phyloP scores from a whole-genome alignment of 2,888 invertebrate species.

The Sabatieria punctata region DNA sequence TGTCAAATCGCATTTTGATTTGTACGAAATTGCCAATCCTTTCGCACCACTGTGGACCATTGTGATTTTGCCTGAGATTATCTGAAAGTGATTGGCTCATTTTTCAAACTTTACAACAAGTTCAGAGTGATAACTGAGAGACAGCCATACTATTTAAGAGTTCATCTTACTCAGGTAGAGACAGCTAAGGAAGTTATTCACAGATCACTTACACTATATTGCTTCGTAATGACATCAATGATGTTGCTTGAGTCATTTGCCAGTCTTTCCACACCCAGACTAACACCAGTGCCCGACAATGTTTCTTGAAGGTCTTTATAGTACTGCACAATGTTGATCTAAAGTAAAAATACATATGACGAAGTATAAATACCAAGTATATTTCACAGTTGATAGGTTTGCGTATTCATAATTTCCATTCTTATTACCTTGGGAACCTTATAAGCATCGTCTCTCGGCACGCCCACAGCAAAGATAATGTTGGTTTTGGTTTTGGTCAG shows the following conservation, averaged over 20 bases:
- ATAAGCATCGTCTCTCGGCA: conserved; percentile 67
- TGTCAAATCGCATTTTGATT: conserved; percentile 58
- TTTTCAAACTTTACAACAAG: no score
- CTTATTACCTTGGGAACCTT: no score
- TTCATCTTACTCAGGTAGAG: no score
- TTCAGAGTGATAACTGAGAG: no score
- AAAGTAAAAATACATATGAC: no score
- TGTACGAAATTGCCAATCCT: conserved; percentile 65
- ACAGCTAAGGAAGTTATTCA: no score
- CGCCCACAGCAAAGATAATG: conserved; percentile 46
- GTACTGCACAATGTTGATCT: no score
- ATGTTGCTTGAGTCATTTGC: conserved; percentile 88
- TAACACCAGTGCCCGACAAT: conserved; percentile 64
- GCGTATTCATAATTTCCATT: no score
- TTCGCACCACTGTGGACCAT: conserved; percentile 39
- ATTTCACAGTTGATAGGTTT: no score
- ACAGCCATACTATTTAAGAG: no score
- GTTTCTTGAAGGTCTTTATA: conserved; percentile 66
- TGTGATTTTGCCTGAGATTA: conserved; percentile 9
- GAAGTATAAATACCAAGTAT: no score
- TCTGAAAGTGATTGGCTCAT: background rate
- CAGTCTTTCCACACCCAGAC: conserved; percentile 67
- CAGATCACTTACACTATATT: conserved; percentile 55
- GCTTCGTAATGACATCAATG: conserved; percentile 75
- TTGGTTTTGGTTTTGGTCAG: conserved; percentile 51